phyloP scores from a whole-genome alignment of 1,140 invertebrate genomes.

The Neuroterus valhalla region DNA sequence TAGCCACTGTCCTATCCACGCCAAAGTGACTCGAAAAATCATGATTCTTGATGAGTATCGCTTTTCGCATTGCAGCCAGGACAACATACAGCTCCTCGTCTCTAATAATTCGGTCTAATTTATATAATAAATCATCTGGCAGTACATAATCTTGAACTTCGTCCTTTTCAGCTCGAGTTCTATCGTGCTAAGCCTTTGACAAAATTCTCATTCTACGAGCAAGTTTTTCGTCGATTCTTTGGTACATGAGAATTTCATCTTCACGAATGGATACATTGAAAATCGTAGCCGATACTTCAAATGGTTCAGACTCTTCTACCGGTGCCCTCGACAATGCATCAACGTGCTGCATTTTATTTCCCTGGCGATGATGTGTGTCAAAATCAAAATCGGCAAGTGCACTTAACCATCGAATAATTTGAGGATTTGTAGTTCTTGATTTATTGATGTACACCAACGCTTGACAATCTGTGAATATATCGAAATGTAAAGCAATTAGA shows the following conservation, averaged over 20 bases:
- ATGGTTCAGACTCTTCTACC: neutral
- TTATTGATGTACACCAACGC: neutral
- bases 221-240: neutral
- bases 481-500: neutral
- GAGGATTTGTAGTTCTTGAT: neutral
- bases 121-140: neutral
- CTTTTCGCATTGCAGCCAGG: conserved; percentile 35
- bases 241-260: neutral
- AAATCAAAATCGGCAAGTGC: neutral
- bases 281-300: neutral
- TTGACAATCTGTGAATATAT: too few relatives aligned
- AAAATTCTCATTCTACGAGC: neutral
- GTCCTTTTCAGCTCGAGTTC: neutral
- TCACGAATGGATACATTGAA: neutral
- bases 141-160: neutral
- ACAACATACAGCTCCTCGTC: conserved; percentile 34
- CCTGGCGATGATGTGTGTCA: neutral
- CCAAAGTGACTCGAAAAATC: too few relatives aligned
- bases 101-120: neutral
- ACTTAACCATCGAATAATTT: neutral
- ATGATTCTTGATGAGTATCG: conserved; percentile 38
- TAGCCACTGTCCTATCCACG: conserved; percentile 34
- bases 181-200: neutral
- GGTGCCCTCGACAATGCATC: neutral
- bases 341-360: neutral